A percentile compares a stretch with the other conserved stretches of the same genome.
Evolutionary conservation across 2,113 vertebrate species (phyloP).

Genomic region (Vidua chalybeata): DNA sequence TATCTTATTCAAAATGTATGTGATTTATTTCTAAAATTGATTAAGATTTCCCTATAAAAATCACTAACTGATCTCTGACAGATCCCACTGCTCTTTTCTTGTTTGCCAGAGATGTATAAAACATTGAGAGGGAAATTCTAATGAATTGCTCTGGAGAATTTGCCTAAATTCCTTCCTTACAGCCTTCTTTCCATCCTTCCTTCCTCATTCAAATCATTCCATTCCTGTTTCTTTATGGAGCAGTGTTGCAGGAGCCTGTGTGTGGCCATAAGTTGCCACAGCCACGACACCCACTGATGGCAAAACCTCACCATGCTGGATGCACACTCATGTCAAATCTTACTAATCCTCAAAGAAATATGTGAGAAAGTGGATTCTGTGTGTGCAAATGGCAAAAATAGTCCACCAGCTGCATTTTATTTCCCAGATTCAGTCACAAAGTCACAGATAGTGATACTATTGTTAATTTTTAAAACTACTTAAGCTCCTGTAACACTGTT

Average conservation of each 20-base stretch:
- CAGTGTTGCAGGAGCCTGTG: slow-evolving; percentile 74
- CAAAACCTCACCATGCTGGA: slow-evolving; percentile 16
- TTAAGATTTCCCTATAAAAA: neutral
- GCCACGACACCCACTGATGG: slow-evolving; percentile 56
- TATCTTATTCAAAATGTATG: neutral
- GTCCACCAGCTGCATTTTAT: slow-evolving; percentile 20
- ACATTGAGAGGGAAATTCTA: slow-evolving; percentile 49
- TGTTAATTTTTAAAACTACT: neutral
- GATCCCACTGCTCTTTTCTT: neutral
- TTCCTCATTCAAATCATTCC: slow-evolving; percentile 63
- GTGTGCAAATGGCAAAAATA: neutral
- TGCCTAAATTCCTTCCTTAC: slow-evolving; percentile 21
- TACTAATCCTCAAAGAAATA: slow-evolving; percentile 27
- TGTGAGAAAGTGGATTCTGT: neutral
- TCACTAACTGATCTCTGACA: neutral
- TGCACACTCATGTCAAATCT: slow-evolving; percentile 50
- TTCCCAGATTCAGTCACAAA: neutral
- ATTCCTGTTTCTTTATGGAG: slow-evolving; percentile 76
- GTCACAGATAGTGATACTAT: neutral
- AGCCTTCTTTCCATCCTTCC: slow-evolving; percentile 24
- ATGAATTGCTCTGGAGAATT: slow-evolving; percentile 45
- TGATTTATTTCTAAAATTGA: neutral
- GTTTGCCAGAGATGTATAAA: neutral
- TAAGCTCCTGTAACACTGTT: neutral
- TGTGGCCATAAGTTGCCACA: slow-evolving; percentile 74